Evolutionary conservation across 2,113 vertebrate genomes (phyloP).

Genomic region (Nestor notabilis): DNA sequence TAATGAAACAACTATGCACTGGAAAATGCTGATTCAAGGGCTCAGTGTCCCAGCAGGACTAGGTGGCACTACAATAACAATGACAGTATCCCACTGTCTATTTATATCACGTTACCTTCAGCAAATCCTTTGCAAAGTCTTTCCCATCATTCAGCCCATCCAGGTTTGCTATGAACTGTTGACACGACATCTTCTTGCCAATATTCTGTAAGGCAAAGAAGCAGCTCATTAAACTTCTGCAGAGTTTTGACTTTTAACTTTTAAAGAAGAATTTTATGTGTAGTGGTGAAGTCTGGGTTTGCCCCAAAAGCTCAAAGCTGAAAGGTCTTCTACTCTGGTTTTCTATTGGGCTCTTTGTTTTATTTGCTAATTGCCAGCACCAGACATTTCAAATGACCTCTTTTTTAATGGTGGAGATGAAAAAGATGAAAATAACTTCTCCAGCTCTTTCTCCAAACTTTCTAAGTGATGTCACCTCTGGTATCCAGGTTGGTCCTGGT

Average conservation of each 20-base stretch:
- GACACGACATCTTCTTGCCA: slow-evolving; percentile 97
- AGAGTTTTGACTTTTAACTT: neutral
- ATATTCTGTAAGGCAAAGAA: slow-evolving; percentile 86
- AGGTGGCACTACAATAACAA: neutral
- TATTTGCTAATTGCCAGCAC: neutral
- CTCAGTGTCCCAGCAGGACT: neutral
- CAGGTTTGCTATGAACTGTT: slow-evolving; percentile 94
- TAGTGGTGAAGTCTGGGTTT: neutral
- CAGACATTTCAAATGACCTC: neutral
- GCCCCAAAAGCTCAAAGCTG: neutral
- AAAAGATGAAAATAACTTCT: neutral
- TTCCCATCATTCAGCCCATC: slow-evolving; percentile 92
- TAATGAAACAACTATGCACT: neutral
- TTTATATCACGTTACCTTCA: slow-evolving; percentile 83
- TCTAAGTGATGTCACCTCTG: neutral
- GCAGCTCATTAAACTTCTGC: neutral
- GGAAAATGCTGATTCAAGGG: neutral
- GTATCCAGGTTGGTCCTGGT: neutral
- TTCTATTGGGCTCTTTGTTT: neutral
- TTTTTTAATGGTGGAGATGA: neutral
- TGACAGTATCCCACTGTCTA: neutral
- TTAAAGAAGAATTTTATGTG: neutral
- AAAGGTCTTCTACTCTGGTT: neutral
- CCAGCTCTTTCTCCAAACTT: neutral
- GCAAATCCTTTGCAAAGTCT: slow-evolving; percentile 93